Evolutionary conservation across 2,797 vertebrate species (phyloP).

Genomic region (Bradypus variegatus): DNA sequence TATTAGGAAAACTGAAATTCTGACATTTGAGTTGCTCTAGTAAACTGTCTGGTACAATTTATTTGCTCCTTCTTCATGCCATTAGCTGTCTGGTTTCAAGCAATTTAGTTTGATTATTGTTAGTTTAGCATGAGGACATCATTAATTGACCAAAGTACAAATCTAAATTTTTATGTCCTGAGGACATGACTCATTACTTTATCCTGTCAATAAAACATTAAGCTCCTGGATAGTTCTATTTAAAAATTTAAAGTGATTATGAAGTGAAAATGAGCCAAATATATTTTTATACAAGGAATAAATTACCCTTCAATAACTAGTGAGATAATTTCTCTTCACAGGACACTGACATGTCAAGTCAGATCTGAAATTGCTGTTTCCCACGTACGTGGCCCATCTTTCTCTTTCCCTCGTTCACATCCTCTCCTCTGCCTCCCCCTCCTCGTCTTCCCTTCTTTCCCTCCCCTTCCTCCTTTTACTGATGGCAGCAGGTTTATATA

Average conservation of each 20-base stretch:
- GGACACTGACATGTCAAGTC: conserved; percentile 4
- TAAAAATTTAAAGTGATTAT: conserved; percentile 66
- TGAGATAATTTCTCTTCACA: conserved; percentile 32
- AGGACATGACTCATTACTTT: conserved; percentile 66
- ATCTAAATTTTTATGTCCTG: conserved; percentile 64
- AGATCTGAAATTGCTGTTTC: conserved; percentile 13
- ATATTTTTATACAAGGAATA: conserved; percentile 40
- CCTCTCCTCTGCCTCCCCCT: not conserved
- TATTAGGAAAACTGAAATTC: conserved; percentile 26
- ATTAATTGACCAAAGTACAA: conserved; percentile 67
- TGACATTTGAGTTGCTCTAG: not conserved
- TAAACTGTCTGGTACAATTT: conserved; percentile 16
- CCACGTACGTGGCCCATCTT: not conserved
- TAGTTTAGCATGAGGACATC: conserved; percentile 60
- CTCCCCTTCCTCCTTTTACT: not conserved
- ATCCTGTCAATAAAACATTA: conserved; percentile 67
- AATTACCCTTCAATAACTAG: conserved; percentile 59
- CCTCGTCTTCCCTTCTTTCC: not conserved
- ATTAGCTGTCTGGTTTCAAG: conserved; percentile 56
- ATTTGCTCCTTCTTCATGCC: conserved; percentile 47
- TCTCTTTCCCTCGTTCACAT: not conserved
- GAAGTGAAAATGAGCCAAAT: conserved; percentile 60
- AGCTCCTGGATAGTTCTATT: conserved; percentile 68
- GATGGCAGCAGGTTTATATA: not conserved
- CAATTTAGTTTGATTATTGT: conserved; percentile 62